These are phyloP conservation scores for Bembecia ichneumoniformis DNA, from an alignment of 2,888 invertebrate genomes.

Conservation along the genomic window DNA sequence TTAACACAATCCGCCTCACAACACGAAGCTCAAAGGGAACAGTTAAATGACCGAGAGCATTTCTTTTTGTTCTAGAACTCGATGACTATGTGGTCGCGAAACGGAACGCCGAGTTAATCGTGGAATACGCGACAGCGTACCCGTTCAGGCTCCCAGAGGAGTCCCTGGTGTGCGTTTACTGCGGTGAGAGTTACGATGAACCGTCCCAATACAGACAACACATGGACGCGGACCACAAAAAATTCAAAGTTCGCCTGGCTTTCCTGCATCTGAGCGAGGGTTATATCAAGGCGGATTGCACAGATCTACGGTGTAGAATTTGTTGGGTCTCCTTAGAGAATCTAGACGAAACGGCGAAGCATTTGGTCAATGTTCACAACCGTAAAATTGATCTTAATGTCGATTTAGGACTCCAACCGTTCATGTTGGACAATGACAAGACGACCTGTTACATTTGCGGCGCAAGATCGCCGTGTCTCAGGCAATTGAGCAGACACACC, in stretches of 20 bases:
- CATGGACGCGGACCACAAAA: slow-evolving; percentile 40
- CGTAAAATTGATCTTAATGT: slow-evolving; percentile 28
- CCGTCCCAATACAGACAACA: slow-evolving; percentile 23
- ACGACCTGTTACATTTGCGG: slow-evolving; percentile 43
- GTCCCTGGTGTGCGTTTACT: slow-evolving; percentile 25
- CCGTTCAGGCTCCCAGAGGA: slow-evolving; percentile 26
- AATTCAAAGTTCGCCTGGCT: slow-evolving; percentile 41
- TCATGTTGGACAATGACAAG: slow-evolving; percentile 34
- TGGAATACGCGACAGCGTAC: slow-evolving; percentile 27
- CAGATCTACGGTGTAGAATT: slow-evolving; percentile 45
- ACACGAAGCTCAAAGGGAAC: neutral
- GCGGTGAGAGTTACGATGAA: slow-evolving; percentile 25
- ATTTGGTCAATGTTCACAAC: slow-evolving; percentile 36
- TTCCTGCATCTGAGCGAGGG: slow-evolving; percentile 49
- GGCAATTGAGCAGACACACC: slow-evolving; percentile 51
- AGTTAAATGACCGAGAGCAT: slow-evolving; percentile 44
- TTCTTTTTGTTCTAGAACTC: slow-evolving; percentile 68
- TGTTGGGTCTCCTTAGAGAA: slow-evolving; percentile 29
- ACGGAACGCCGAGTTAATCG: slow-evolving; percentile 29
- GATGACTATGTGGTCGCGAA: slow-evolving; percentile 36
- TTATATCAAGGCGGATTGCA: slow-evolving; percentile 52
- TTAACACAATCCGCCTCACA: neutral
- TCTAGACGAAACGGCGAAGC: slow-evolving; percentile 37
- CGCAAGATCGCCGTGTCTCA: slow-evolving; percentile 33
- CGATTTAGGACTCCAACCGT: slow-evolving; percentile 40